These are phyloP conservation scores for Otus sunia DNA, from an alignment of 2,113 vertebrate genomes.

Conservation along the genomic window DNA sequence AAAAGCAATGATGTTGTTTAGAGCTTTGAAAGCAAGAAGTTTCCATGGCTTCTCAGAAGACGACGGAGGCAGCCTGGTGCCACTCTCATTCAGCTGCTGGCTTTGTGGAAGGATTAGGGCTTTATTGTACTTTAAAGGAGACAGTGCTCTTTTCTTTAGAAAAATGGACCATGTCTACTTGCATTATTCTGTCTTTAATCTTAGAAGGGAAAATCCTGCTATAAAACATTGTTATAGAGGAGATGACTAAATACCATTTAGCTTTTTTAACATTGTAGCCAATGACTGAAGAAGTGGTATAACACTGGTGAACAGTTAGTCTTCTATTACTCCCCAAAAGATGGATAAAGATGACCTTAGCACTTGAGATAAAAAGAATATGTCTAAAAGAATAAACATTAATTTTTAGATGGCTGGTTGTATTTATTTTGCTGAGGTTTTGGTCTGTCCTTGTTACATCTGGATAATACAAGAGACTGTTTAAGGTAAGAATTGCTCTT, in stretches of 20 bases:
- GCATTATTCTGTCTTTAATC: background rate
- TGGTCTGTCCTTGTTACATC: background rate
- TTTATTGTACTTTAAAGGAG: background rate
- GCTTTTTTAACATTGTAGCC: background rate
- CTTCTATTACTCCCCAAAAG: background rate
- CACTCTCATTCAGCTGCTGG: background rate
- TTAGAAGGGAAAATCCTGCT: background rate
- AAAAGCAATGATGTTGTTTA: fast-evolving
- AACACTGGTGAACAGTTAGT: background rate
- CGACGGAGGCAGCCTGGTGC: background rate
- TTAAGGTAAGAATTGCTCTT: background rate
- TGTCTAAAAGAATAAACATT: background rate
- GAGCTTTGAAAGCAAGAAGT: background rate
- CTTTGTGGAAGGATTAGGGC: background rate
- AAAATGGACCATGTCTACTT: background rate
- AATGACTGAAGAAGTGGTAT: background rate
- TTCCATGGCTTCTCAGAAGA: background rate
- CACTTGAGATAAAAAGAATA: background rate
- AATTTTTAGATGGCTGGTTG: background rate
- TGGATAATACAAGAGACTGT: background rate
- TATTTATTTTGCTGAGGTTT: background rate
- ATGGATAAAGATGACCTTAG: background rate
- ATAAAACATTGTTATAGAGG: background rate
- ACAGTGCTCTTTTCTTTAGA: background rate
- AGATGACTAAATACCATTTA: background rate